Percentiles rank a stretch among this genome's conserved stretches.
Conservation (phyloP, 2,113 vertebrate genomes). For the Falco punctatus region DNA sequence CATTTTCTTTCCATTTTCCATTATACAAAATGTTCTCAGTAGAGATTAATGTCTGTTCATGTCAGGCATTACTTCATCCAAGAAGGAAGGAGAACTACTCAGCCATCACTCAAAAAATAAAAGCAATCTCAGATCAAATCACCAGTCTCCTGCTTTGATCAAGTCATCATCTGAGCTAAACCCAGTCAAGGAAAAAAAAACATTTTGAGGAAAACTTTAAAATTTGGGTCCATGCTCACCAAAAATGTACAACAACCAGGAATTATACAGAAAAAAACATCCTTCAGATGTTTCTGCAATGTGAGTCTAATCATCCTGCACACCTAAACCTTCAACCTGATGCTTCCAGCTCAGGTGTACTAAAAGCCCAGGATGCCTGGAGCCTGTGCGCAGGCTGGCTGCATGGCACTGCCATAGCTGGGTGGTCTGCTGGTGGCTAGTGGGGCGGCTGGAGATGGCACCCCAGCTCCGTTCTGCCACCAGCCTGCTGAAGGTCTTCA, state of each 20-base stretch:
- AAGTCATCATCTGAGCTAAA: background rate
- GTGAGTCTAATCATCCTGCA: background rate
- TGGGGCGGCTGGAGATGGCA: background rate
- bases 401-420: background rate
- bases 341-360: background rate
- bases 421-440: background rate
- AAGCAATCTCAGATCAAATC: background rate
- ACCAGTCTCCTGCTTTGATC: background rate
- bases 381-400: background rate
- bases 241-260: background rate
- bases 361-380: background rate
- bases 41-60: constrained; percentile 5
- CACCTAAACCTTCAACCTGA: background rate
- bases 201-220: background rate
- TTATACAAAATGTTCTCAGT: background rate
- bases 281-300: background rate
- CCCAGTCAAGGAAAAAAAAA: background rate
- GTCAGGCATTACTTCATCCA: constrained; percentile 1
- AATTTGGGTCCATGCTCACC: background rate
- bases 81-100: background rate
- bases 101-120: background rate
- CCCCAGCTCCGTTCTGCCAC: background rate
- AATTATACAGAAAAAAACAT: background rate
- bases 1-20: background rate
- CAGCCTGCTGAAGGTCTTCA: background rate